Base-by-base conservation (phyloP, 2,797 vertebrate species). In the Notolabrus celidotus region DNA sequence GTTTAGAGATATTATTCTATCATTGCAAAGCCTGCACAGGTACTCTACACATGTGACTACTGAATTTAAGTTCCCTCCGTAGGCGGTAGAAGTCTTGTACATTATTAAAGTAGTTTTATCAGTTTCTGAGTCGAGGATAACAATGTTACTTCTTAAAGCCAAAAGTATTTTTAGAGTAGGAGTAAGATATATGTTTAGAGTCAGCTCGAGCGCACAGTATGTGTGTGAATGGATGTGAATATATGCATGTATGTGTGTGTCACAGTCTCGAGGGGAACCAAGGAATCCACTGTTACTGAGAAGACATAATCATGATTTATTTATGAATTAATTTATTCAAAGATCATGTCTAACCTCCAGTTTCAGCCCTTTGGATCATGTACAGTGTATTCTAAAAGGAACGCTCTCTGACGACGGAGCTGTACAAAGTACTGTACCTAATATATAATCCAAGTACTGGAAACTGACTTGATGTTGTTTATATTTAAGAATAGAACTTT, bases 271-370 rank as follows among this genome's bases (percentile, higher is more conserved):
- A 83, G 60, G 64, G 55, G 80, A 81, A 76, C 77, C 62, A 79
- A 83, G 80, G 81, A 79, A 50, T 60, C 57, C 62, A 46, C 73
- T 86, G 87, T 79, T 71, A 87, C 85, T 87, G 88, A 86, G 60
- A 69, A 84, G 88, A 90, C 89, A 87, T 86, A 77, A 87, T 91
- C 88, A 74, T 87, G 77, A 91, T 93, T 92, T 91, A 92, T 92
- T 91, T 91, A 90, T 89, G 89, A 90, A 91, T 91, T 89, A 85
- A 91, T 88, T 91, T 90, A 92, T 92, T 93, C 90, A 88, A 83
- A 68, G 90, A 90, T 90, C 56, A 78, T 89, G 91, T 91, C 86
- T 73, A 51, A 85, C 19, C 67, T 60, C 67, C 79, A 61, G 90
- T 90, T 79, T 79, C 79, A 74, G 86, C 59, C 78, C 78, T 69